phyloP scores from a whole-genome alignment of 2,797 vertebrate species.

The Macropodus opercularis region DNA sequence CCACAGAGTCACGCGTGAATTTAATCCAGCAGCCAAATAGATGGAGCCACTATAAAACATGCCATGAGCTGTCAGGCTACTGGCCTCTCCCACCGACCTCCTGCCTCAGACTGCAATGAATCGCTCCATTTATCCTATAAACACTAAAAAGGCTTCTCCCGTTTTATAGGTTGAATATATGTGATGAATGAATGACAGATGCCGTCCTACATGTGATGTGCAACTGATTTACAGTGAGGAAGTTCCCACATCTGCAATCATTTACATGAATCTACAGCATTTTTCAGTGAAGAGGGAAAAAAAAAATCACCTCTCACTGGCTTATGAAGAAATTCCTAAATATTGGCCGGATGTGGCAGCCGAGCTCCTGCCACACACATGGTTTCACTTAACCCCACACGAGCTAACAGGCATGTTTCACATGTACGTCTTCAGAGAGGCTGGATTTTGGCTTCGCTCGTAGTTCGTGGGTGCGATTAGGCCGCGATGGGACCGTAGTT shows the following conservation, averaged over 20 bases:
- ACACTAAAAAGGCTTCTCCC: not conserved
- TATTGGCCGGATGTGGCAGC: slow-evolving; percentile 40
- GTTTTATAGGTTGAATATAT: not conserved
- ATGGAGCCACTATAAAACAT: not conserved
- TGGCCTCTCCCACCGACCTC: no score
- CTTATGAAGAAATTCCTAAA: slow-evolving; percentile 9
- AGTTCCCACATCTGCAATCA: not conserved
- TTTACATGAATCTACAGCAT: not conserved
- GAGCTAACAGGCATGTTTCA: slow-evolving; percentile 11
- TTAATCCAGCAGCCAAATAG: slow-evolving; percentile 4
- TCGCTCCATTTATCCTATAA: not conserved
- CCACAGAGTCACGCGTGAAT: not conserved
- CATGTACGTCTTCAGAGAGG: slow-evolving; percentile 5
- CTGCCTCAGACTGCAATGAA: slow-evolving; percentile 17
- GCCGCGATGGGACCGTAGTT: slow-evolving; percentile 22
- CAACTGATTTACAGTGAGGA: not conserved
- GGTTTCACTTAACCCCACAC: slow-evolving; percentile 41
- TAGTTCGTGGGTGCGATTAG: slow-evolving; percentile 14
- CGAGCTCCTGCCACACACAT: slow-evolving; percentile 40
- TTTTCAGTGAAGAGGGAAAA: slow-evolving; percentile 13
- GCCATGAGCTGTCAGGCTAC: no score
- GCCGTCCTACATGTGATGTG: not conserved
- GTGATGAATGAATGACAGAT: not conserved
- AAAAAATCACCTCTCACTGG: not conserved
- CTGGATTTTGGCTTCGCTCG: not conserved